These are phyloP conservation scores for Podilymbus podiceps DNA, from an alignment of 2,113 vertebrate genomes.

Conservation along the genomic window DNA sequence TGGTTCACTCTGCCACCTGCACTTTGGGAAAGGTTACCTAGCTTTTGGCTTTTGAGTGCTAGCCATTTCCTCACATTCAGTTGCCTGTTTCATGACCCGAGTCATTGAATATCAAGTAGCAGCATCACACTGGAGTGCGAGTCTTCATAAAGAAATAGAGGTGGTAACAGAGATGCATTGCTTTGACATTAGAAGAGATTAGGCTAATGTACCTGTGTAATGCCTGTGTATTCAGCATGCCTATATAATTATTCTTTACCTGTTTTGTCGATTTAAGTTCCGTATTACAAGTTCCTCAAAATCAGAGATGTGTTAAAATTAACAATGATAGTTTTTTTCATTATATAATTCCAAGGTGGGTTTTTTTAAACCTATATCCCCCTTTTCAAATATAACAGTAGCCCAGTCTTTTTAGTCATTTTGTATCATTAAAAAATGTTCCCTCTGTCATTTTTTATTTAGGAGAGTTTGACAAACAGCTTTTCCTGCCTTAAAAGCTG, in stretches of 20 bases:
- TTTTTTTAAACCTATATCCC: not conserved
- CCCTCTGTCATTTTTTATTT: not conserved
- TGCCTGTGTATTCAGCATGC: not conserved
- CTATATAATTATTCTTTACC: not conserved
- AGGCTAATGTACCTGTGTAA: not conserved
- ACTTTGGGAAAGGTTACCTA: not conserved
- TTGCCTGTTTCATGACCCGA: not conserved
- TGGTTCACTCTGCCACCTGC: not conserved
- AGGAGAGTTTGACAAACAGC: not conserved
- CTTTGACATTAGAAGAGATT: not conserved
- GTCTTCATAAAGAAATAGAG: not conserved
- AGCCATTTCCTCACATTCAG: not conserved
- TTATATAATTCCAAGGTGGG: not conserved
- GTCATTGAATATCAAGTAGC: not conserved
- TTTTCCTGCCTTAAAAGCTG: not conserved
- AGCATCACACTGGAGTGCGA: accelerated
- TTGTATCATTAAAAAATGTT: not conserved
- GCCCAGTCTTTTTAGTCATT: not conserved
- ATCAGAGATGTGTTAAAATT: not conserved
- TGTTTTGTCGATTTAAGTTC: not conserved
- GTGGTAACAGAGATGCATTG: not conserved
- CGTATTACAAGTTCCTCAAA: not conserved
- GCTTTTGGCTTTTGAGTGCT: not conserved
- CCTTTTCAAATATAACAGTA: not conserved
- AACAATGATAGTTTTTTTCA: not conserved